Conservation (phyloP, 1,140 invertebrate species). For the Drosophila pseudoananassae region DNA sequence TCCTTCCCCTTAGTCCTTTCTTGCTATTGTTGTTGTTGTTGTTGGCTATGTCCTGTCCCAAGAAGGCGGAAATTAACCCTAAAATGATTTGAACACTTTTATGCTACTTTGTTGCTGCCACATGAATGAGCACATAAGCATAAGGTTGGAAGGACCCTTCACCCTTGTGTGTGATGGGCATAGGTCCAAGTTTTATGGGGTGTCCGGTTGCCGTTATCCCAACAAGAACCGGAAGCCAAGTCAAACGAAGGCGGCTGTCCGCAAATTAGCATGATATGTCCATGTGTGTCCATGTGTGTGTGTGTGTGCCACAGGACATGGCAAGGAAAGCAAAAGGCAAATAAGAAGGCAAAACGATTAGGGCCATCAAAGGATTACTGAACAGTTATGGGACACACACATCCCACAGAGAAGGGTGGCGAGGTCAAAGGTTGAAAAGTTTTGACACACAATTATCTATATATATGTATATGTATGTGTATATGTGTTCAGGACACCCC, state of each 20-base stretch:
- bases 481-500: slow-evolving; percentile 30
- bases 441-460: slow-evolving; percentile 77
- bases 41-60: slow-evolving; percentile 9
- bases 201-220: slow-evolving; percentile 67
- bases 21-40: not conserved
- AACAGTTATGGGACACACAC: slow-evolving; percentile 34
- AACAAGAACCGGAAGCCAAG: slow-evolving; percentile 72
- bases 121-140: slow-evolving; percentile 59
- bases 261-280: slow-evolving; percentile 76
- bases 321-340: not conserved
- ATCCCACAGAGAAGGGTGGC: slow-evolving; percentile 28
- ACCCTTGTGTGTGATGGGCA: not conserved
- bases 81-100: slow-evolving; percentile 77
- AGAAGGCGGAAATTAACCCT: slow-evolving; percentile 70
- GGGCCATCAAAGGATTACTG: slow-evolving; percentile 78
- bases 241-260: slow-evolving; percentile 80
- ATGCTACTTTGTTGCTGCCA: slow-evolving; percentile 46
- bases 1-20: not conserved
- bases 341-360: slow-evolving; percentile 60
- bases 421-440: slow-evolving; percentile 76
- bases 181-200: slow-evolving; percentile 52
- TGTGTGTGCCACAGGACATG: slow-evolving; percentile 6
- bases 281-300: slow-evolving; percentile 7
- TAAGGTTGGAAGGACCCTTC: slow-evolving; percentile 31
- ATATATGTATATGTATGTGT: slow-evolving; percentile 16